Evolutionary conservation across 1,140 invertebrate genomes (phyloP).

Genomic region (Trichonephila clavipes): DNA sequence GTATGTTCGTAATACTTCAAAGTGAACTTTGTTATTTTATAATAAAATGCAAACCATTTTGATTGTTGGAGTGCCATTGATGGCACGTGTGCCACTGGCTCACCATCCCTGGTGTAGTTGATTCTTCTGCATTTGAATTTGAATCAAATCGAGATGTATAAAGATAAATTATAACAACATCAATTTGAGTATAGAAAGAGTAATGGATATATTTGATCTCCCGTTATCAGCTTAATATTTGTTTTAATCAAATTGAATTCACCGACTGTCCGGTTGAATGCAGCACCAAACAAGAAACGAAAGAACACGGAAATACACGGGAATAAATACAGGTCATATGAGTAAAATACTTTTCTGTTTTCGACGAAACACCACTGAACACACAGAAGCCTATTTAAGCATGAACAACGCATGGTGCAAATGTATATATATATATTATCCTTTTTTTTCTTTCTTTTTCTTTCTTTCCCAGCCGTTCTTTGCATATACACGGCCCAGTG

Average conservation of each 20-base stretch:
- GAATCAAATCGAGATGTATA: neutral
- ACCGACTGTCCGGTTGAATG: neutral
- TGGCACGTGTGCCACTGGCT: too few relatives aligned
- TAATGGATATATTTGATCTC: neutral
- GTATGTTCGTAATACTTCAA: too few relatives aligned
- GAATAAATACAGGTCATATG: slow-evolving; percentile 27
- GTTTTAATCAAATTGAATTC: neutral
- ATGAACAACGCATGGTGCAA: slow-evolving; percentile 25
- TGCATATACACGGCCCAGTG: slow-evolving; percentile 9
- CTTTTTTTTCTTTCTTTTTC: neutral
- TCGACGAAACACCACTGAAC: slow-evolving; percentile 30
- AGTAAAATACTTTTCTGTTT: slow-evolving; percentile 25
- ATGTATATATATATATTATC: too few relatives aligned
- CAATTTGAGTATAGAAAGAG: too few relatives aligned
- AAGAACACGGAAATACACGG: slow-evolving; percentile 24
- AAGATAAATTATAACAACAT: neutral
- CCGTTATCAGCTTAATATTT: neutral
- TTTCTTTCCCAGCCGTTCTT: neutral
- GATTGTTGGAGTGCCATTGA: too few relatives aligned
- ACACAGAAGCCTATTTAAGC: slow-evolving; percentile 22
- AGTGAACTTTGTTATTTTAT: too few relatives aligned
- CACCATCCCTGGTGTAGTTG: too few relatives aligned
- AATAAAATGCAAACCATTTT: too few relatives aligned
- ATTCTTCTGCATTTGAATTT: neutral
- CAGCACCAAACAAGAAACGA: neutral